Percentiles rank a stretch among this genome's conserved stretches.
Conservation (phyloP, 2,888 invertebrate species). For the Rhagophthalmus giganteus region DNA sequence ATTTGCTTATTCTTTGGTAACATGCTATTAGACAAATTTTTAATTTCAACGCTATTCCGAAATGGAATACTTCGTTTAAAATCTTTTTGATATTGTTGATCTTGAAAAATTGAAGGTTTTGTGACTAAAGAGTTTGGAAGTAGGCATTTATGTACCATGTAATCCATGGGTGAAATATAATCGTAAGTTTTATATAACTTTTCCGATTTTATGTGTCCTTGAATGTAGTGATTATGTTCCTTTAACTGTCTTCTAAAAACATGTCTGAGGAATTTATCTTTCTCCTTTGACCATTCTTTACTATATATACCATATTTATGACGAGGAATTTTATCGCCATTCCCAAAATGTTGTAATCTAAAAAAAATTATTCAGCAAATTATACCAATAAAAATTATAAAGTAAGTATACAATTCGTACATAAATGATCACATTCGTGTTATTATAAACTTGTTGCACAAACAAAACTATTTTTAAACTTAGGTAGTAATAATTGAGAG, state of each 20-base stretch:
- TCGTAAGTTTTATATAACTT: not conserved
- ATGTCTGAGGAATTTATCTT: conserved; percentile 30
- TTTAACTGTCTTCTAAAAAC: conserved; percentile 7
- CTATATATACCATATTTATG: conserved; percentile 59
- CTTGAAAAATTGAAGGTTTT: no score
- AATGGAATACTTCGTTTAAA: no score
- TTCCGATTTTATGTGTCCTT: not conserved
- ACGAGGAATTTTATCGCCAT: conserved; percentile 53
- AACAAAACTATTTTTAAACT: not conserved
- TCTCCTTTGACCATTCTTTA: conserved; percentile 47
- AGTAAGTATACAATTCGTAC: no score
- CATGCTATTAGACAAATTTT: no score
- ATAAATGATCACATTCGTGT: not conserved
- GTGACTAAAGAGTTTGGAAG: no score
- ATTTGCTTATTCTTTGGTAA: no score
- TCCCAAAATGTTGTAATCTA: conserved; percentile 52
- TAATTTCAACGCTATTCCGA: no score
- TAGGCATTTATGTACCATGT: no score
- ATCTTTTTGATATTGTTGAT: no score
- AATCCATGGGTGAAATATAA: no score
- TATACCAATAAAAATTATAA: no score
- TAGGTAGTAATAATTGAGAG: not conserved
- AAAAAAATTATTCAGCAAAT: conserved; percentile 1
- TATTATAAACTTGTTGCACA: not conserved
- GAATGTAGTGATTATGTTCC: not conserved